A percentile compares a stretch with the other conserved stretches of the same genome.
Conservation (phyloP, 92 coral and sea anemone species). For the Galaxea fascicularis region DNA sequence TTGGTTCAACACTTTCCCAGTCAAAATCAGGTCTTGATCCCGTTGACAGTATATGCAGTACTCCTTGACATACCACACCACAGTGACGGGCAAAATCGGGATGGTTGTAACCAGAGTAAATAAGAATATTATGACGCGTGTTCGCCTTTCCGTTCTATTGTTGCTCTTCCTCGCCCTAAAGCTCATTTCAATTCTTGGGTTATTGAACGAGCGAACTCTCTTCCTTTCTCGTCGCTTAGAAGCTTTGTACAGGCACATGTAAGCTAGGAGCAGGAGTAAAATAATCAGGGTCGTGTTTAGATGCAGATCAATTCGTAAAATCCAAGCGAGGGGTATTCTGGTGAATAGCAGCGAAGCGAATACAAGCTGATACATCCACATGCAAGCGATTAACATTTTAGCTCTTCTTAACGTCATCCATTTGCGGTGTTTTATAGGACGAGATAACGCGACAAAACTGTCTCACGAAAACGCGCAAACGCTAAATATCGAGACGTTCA, state of each 20-base stretch:
- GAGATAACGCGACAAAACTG: conserved; percentile 54
- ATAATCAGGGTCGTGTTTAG: conserved; percentile 59
- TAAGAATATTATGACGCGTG: conserved; percentile 37
- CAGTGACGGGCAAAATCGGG: conserved; percentile 59
- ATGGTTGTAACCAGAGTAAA: conserved; percentile 51
- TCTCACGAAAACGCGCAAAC: conserved; percentile 72
- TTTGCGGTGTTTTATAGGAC: conserved; percentile 58
- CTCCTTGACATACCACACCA: conserved; percentile 58
- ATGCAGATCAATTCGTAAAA: conserved; percentile 54
- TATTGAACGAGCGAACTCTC: conserved; percentile 28
- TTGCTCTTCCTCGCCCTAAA: conserved; percentile 22
- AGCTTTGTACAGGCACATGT: conserved; percentile 56
- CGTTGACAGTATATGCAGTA: conserved; percentile 45
- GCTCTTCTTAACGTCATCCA: conserved; percentile 50
- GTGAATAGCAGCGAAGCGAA: conserved; percentile 57
- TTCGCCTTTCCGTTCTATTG: conserved; percentile 39
- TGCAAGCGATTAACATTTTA: conserved; percentile 31
- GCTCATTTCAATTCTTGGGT: conserved; percentile 22
- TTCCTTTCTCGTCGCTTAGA: conserved; percentile 30
- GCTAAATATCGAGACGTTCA: conserved; percentile 66
- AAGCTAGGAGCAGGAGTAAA: conserved; percentile 39
- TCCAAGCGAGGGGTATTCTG: conserved; percentile 27
- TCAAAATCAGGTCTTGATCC: conserved; percentile 17
- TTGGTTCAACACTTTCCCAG: conserved; percentile 43
- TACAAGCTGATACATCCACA: conserved; percentile 56